These are phyloP conservation scores for Marcusenius ussheri DNA, from an alignment of 2,113 vertebrate genomes.

Conservation along the genomic window DNA sequence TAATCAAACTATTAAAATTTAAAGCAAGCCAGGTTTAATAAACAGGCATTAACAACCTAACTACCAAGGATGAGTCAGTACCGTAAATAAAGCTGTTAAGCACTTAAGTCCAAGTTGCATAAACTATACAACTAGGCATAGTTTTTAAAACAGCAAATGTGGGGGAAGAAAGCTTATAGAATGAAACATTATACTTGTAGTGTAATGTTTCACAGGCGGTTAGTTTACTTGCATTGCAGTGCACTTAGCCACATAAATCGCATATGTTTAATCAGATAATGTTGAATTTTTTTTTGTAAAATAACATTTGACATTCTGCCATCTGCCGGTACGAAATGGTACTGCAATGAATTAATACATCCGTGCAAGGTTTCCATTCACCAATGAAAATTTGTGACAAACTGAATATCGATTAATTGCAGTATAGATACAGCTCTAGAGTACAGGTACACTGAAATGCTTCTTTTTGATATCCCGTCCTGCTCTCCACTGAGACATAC, in stretches of 20 bases:
- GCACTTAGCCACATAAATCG: not conserved
- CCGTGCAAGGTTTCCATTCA: not conserved
- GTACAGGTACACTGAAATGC: not conserved
- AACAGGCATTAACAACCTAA: not conserved
- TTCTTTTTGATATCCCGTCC: not conserved
- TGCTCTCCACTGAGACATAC: not conserved
- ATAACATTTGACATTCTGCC: not conserved
- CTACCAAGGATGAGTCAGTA: not conserved
- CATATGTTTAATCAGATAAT: not conserved
- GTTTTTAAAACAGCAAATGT: not conserved
- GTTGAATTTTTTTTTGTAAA: not conserved
- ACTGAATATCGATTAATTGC: not conserved
- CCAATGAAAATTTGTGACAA: not conserved
- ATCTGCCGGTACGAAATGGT: not conserved
- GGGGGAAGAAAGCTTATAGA: not conserved
- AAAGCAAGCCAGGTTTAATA: not conserved
- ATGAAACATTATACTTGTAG: not conserved
- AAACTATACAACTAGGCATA: not conserved
- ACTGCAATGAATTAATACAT: not conserved
- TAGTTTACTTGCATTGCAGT: not conserved
- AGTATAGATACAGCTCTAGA: not conserved
- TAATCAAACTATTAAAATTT: not conserved
- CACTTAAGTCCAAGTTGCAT: not conserved
- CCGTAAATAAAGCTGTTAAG: not conserved
- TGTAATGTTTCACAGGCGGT: not conserved